Evolutionary conservation across 2,113 vertebrate species (phyloP).

Genomic region (Abramis brama): DNA sequence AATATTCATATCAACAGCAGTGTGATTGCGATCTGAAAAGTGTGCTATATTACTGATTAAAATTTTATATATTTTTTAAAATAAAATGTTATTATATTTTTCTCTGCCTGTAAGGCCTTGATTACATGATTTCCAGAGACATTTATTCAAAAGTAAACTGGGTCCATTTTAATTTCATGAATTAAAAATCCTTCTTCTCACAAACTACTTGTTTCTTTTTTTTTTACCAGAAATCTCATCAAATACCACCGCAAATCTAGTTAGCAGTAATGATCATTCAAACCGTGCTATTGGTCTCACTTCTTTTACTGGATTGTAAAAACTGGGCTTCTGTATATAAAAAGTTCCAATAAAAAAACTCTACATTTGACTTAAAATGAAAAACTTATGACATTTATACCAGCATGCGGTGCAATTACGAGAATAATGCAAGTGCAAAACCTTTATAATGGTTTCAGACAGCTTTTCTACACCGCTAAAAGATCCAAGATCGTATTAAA

Average conservation of each 20-base stretch:
- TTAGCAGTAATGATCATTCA: constrained; percentile 35
- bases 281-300: constrained; percentile 29
- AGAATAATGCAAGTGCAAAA: constrained; percentile 55
- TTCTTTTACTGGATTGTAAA: constrained; percentile 25
- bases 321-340: constrained; percentile 18
- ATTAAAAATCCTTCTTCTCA: not conserved
- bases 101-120: not conserved
- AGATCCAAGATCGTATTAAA: constrained; percentile 64
- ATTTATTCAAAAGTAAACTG: not conserved
- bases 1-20: not conserved
- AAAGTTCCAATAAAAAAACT: constrained; percentile 28
- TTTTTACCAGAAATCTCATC: not conserved
- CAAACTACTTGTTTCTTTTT: not conserved
- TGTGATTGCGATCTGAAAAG: not conserved
- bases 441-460: constrained; percentile 54
- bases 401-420: constrained; percentile 46
- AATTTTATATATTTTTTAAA: too few species aligned
- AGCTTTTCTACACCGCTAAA: constrained; percentile 41
- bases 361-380: constrained; percentile 12
- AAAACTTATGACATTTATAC: constrained; percentile 45
- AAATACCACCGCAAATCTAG: constrained; percentile 31
- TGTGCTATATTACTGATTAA: not conserved
- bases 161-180: not conserved
- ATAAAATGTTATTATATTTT: not conserved
- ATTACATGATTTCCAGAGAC: not conserved